Evolutionary conservation across 2,888 invertebrate species (phyloP).

Genomic region (Pammene aurita): DNA sequence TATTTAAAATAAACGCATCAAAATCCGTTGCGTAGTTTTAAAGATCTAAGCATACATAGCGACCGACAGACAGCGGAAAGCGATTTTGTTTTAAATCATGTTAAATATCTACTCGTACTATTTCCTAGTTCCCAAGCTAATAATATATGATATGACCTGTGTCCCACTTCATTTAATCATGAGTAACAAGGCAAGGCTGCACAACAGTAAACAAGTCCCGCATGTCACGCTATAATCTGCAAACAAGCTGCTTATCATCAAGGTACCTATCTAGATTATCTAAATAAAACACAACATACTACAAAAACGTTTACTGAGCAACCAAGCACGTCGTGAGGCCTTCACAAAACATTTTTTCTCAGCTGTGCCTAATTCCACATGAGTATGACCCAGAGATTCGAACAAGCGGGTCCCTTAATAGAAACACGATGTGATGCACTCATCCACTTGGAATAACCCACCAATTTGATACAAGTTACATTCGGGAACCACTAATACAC

Average conservation of each 20-base stretch:
- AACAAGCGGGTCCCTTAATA: too few relatives aligned
- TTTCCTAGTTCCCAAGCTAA: too few relatives aligned
- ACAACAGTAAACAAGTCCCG: conserved; percentile 24
- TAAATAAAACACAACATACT: conserved; percentile 19
- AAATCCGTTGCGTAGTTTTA: too few relatives aligned
- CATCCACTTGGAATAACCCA: background rate
- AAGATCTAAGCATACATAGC: too few relatives aligned
- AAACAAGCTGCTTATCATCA: conserved; percentile 33
- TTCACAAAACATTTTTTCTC: background rate
- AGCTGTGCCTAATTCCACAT: background rate
- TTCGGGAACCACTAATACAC: too few relatives aligned
- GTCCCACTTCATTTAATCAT: conserved; percentile 1
- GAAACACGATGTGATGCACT: too few relatives aligned
- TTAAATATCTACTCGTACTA: too few relatives aligned
- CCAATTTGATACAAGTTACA: background rate
- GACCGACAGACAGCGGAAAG: too few relatives aligned
- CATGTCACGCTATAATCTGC: conserved; percentile 30
- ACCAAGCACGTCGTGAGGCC: background rate
- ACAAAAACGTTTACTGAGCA: background rate
- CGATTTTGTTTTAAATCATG: too few relatives aligned
- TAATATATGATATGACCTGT: background rate
- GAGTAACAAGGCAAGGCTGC: conserved; percentile 18
- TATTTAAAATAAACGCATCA: too few relatives aligned
- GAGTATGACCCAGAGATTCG: too few relatives aligned
- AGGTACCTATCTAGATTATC: conserved; percentile 28